phyloP scores from a whole-genome alignment of 2,113 vertebrate species.

The Aythya baeri region DNA sequence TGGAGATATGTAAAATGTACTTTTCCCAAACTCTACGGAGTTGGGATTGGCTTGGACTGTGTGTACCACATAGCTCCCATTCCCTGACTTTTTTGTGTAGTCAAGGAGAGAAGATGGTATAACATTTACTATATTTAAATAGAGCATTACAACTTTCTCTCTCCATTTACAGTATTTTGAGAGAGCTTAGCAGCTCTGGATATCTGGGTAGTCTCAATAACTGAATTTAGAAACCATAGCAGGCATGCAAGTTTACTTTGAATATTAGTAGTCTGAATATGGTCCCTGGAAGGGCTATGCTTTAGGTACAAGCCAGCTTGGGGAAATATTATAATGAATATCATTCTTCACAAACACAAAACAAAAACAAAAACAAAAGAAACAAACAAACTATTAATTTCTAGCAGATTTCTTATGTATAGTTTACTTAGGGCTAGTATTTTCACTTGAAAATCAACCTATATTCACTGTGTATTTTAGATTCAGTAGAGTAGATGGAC shows the following conservation, averaged over 20 bases:
- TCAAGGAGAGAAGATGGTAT: neutral
- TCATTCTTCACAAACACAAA: neutral
- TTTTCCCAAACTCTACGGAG: neutral
- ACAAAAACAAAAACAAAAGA: no score
- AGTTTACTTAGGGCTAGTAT: neutral
- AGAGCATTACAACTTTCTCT: neutral
- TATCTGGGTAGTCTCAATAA: neutral
- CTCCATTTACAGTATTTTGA: neutral
- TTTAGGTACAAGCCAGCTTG: neutral
- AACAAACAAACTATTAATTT: neutral
- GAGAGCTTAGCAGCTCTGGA: neutral
- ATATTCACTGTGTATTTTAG: neutral
- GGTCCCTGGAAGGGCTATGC: neutral
- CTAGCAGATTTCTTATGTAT: neutral
- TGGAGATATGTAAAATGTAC: neutral
- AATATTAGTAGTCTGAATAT: neutral
- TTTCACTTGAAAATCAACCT: neutral
- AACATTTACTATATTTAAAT: neutral
- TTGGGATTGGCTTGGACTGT: neutral
- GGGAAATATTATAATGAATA: neutral
- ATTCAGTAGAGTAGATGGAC: neutral
- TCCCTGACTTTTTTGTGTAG: neutral
- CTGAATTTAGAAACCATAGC: neutral
- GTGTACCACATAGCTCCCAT: neutral
- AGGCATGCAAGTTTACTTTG: neutral